Evolutionary conservation across 2,888 invertebrate species (phyloP).

Genomic region (Pyrrhosoma nymphula): DNA sequence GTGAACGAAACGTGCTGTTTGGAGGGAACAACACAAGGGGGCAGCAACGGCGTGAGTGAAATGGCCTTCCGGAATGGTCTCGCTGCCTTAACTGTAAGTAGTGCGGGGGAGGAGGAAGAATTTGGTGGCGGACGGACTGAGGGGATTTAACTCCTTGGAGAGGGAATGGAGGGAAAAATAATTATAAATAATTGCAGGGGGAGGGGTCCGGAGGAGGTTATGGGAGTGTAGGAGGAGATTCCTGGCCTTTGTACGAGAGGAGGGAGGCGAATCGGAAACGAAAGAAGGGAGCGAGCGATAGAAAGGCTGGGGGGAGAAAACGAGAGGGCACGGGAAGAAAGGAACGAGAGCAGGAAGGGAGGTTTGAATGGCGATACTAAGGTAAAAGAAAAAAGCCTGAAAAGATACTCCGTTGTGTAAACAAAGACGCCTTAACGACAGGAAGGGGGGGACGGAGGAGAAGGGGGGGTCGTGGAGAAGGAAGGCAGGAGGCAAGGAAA

Average conservation of each 20-base stretch:
- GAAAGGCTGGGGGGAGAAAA: neutral
- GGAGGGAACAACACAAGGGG: slow-evolving; percentile 2
- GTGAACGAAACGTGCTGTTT: neutral
- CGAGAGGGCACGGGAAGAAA: neutral
- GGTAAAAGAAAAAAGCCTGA: neutral
- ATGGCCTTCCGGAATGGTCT: neutral
- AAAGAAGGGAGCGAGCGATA: neutral
- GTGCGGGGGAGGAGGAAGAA: neutral
- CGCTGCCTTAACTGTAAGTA: slow-evolving; percentile 28
- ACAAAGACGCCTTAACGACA: slow-evolving; percentile 58
- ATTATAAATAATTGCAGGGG: slow-evolving; percentile 59
- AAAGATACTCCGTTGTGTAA: slow-evolving; percentile 51
- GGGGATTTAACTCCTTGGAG: neutral
- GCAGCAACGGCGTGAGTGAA: neutral
- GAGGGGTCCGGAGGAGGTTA: neutral
- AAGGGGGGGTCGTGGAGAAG: neutral
- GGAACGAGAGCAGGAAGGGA: neutral
- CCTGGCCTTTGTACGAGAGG: slow-evolving; percentile 31
- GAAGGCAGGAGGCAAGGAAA: slow-evolving; percentile 31
- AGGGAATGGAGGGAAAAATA: slow-evolving; percentile 37
- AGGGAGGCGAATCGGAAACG: neutral
- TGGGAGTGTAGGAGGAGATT: neutral
- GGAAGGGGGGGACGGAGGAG: neutral
- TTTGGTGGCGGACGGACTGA: too few relatives aligned
- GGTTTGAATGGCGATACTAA: neutral